Percentiles rank a stretch among this genome's conserved stretches.
phyloP scores from a whole-genome alignment of 2,888 invertebrate genomes.

The Dasypogon diadema region DNA sequence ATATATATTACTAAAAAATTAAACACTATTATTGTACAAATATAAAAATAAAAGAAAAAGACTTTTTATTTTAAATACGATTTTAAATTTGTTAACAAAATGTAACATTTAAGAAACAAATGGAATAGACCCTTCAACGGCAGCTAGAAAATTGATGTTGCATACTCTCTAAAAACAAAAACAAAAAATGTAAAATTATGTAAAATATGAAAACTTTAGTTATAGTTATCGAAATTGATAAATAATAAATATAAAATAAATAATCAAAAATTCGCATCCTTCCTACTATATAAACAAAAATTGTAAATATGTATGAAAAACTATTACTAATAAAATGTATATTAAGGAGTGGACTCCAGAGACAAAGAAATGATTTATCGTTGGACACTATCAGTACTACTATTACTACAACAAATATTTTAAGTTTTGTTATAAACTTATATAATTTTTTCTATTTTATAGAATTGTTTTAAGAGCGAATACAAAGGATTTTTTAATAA shows the following conservation, averaged over 20 bases:
- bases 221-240: constrained; percentile 3
- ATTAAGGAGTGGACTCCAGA: constrained; percentile 13
- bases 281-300: constrained; percentile 29
- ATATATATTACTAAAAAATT: background rate
- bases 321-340: constrained; percentile 24
- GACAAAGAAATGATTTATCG: constrained; percentile 22
- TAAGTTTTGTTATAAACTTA: constrained; percentile 29
- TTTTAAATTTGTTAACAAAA: background rate
- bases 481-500: constrained; percentile 43
- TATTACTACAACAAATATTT: constrained; percentile 42
- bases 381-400: constrained; percentile 41
- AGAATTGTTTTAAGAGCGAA: constrained; percentile 49
- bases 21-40: constrained; percentile 25
- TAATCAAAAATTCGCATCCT: constrained; percentile 39
- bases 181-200: constrained; percentile 15
- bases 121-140: constrained; percentile 55
- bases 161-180: no score
- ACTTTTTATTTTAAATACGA: constrained; percentile 37
- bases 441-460: constrained; percentile 45
- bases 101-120: constrained; percentile 27
- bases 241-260: constrained; percentile 4
- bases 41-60: background rate
- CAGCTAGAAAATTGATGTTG: constrained; percentile 56
- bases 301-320: constrained; percentile 44
- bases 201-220: constrained; percentile 22